phyloP scores from a whole-genome alignment of 2,888 invertebrate genomes.

The Trachelus troglodyta region DNA sequence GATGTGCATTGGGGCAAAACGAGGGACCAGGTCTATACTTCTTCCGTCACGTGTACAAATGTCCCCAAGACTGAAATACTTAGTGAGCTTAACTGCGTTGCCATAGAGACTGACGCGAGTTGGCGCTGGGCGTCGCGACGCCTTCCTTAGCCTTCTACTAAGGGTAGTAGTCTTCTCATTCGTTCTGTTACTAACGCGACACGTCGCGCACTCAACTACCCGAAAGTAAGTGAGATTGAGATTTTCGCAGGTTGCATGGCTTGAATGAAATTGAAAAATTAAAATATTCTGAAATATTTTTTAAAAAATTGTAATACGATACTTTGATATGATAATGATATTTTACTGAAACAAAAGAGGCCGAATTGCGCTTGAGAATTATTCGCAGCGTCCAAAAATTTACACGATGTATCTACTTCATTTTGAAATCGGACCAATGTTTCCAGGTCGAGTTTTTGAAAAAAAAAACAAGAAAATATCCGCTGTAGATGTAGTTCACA shows the following conservation, averaged over 20 bases:
- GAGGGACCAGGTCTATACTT: neutral
- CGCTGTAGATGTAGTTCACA: too few relatives aligned
- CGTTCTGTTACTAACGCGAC: slow-evolving; percentile 11
- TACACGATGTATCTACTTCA: too few relatives aligned
- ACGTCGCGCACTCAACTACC: slow-evolving; percentile 37
- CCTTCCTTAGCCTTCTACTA: too few relatives aligned
- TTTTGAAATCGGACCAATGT: too few relatives aligned
- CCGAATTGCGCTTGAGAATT: neutral
- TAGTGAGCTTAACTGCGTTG: slow-evolving; percentile 52
- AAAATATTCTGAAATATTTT: too few relatives aligned
- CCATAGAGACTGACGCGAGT: slow-evolving; percentile 45
- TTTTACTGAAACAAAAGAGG: neutral
- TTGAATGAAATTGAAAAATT: slow-evolving; percentile 29
- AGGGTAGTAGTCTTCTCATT: neutral
- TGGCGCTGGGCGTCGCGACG: slow-evolving; percentile 15
- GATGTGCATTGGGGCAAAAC: neutral
- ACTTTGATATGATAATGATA: too few relatives aligned
- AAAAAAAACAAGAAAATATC: too few relatives aligned
- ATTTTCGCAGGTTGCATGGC: slow-evolving; percentile 31
- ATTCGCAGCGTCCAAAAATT: neutral
- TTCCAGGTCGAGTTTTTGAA: too few relatives aligned
- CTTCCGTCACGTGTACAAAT: neutral
- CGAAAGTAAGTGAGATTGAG: slow-evolving; percentile 41
- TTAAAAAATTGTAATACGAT: too few relatives aligned
- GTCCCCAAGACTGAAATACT: slow-evolving; percentile 47